These are phyloP conservation scores for Cyrtodaria siliqua DNA, from an alignment of 2,888 invertebrate genomes.

Conservation along the genomic window DNA sequence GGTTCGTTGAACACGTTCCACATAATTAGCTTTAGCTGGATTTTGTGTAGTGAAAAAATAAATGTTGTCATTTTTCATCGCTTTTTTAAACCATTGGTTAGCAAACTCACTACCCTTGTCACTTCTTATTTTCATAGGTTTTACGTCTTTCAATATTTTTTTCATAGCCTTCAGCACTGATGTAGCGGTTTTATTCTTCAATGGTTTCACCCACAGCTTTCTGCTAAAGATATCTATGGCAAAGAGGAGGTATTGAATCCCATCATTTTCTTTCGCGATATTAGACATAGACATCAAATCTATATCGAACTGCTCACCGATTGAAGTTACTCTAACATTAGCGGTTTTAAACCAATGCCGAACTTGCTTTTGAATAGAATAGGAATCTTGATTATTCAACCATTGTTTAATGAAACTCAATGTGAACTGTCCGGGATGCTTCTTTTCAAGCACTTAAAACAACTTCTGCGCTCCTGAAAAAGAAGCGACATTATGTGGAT, in stretches of 20 bases:
- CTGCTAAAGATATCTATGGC: constrained; percentile 42
- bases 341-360: constrained; percentile 30
- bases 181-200: constrained; percentile 42
- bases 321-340: constrained; percentile 25
- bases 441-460: constrained; percentile 27
- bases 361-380: too few species aligned
- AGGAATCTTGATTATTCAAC: too few species aligned
- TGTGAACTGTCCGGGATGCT: constrained; percentile 36
- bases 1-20: constrained; percentile 20
- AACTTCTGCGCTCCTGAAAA: constrained; percentile 36
- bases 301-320: constrained; percentile 41
- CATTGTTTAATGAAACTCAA: constrained; percentile 25
- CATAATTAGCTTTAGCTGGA: constrained; percentile 14
- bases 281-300: constrained; percentile 37
- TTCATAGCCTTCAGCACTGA: constrained; percentile 37
- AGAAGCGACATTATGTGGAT: constrained; percentile 15
- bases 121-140: constrained; percentile 30
- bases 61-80: not conserved
- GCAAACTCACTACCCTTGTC: constrained; percentile 44
- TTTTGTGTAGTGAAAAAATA: constrained; percentile 23
- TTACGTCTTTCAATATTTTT: constrained; percentile 21
- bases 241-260: constrained; percentile 28
- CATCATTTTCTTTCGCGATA: constrained; percentile 42
- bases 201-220: constrained; percentile 29
- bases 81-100: constrained; percentile 40